Evolutionary conservation across 1,140 invertebrate genomes (phyloP).

Genomic region (Euschistus heros): DNA sequence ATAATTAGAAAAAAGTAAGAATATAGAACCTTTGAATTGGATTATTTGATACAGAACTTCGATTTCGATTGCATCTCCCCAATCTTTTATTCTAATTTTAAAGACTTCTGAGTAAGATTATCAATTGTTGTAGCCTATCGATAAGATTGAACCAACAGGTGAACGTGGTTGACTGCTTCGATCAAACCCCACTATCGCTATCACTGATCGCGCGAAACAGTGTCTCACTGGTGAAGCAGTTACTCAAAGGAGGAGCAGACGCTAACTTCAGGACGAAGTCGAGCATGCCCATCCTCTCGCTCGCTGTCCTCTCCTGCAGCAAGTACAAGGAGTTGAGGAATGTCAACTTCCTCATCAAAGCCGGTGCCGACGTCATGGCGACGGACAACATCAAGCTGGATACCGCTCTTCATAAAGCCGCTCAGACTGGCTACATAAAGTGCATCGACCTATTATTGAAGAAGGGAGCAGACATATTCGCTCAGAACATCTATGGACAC

Average conservation of each 20-base stretch:
- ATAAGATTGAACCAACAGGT: neutral
- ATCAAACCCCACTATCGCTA: slow-evolving; percentile 10
- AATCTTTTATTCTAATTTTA: neutral
- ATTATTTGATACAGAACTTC: too few species aligned
- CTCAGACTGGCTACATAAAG: neutral
- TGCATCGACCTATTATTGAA: neutral
- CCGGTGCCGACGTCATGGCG: slow-evolving; percentile 10
- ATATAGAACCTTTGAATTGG: too few species aligned
- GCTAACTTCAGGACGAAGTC: neutral
- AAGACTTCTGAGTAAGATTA: too few species aligned
- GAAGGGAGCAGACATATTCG: slow-evolving; percentile 4
- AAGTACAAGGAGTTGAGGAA: neutral
- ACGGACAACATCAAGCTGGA: slow-evolving; percentile 17
- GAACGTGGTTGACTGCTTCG: slow-evolving; percentile 17
- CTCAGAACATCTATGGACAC: slow-evolving; percentile 19
- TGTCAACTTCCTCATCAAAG: neutral
- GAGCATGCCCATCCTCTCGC: neutral
- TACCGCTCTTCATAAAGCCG: slow-evolving; percentile 20
- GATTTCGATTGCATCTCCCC: too few species aligned
- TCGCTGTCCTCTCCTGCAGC: neutral
- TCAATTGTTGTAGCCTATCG: too few species aligned
- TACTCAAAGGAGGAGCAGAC: neutral
- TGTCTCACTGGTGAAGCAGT: neutral
- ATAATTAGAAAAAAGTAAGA: too few species aligned
- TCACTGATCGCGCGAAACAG: neutral